These are phyloP conservation scores for Umimayanthus kanabou DNA, from an alignment of 92 coral and sea anemone species.

Conservation along the genomic window DNA sequence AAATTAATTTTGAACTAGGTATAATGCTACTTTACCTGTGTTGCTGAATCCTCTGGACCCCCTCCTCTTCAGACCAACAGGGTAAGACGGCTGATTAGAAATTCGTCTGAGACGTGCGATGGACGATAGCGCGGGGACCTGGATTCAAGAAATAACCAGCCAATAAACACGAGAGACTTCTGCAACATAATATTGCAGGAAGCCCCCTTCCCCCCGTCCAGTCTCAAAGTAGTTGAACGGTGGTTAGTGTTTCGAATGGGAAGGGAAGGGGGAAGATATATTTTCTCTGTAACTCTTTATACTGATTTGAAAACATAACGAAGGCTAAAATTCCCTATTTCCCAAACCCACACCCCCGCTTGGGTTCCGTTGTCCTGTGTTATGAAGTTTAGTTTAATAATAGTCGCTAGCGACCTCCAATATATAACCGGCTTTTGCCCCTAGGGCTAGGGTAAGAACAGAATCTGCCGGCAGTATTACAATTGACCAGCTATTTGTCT, in stretches of 20 bases:
- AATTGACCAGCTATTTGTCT: too few relatives aligned
- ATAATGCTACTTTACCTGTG: slow-evolving; percentile 50
- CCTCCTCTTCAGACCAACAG: slow-evolving; percentile 77
- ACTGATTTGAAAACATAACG: too few relatives aligned
- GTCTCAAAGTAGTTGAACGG: too few relatives aligned
- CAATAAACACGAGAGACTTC: background rate
- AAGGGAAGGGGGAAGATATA: too few relatives aligned
- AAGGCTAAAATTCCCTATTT: too few relatives aligned
- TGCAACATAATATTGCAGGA: background rate
- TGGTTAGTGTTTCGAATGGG: too few relatives aligned
- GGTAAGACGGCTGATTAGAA: slow-evolving; percentile 75
- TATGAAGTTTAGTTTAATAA: too few relatives aligned
- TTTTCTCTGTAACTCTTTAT: too few relatives aligned
- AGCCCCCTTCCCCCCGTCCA: too few relatives aligned
- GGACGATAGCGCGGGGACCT: slow-evolving; percentile 84
- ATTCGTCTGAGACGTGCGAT: slow-evolving; percentile 71
- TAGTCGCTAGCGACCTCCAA: background rate
- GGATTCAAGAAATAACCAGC: background rate
- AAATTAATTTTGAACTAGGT: background rate
- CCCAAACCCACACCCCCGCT: too few relatives aligned
- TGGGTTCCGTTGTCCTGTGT: background rate
- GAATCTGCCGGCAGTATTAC: too few relatives aligned
- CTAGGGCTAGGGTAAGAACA: background rate
- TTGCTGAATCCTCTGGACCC: slow-evolving; percentile 62
- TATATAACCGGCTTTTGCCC: background rate